Base-by-base conservation (phyloP, 1,140 invertebrate genomes). In the Cecropterus lyciades region DNA sequence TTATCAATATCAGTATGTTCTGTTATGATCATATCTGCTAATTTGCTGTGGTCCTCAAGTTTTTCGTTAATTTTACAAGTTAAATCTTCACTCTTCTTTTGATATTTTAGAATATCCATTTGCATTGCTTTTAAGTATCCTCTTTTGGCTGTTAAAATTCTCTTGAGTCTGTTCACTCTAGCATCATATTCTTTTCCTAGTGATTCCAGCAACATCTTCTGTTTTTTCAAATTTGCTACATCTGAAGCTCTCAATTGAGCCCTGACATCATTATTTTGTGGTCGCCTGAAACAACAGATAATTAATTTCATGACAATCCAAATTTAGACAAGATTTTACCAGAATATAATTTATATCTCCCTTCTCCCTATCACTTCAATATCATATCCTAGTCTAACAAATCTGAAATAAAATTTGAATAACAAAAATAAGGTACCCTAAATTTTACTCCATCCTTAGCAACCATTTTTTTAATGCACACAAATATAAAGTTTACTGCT, bases 81-180 rank as follows among this genome's bases (percentile, higher is more conserved):
- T 30, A 87, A 66, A 46, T 86, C 80, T 59, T 90, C 86, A 82
- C 81, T 90, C 72, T 85, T 91, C 64, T 84, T 90, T 72, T 86
- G 73, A 69, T 91, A 91, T 65, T 91, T 89, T 60, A 83, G 78
- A 48, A 92, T 85, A 60, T 91, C 87, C 75, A 89, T 75, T 72
- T 89, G 85, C 43, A 91, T 69, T 51, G 80, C 85, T 78, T 87
- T 91, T 2, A 91, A 66, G 30, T 91, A 89, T 15, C 85, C 80
- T 73, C 92, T 79, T 81, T 89, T 88, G 10, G 84, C 84, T 46
- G 72, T 65, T 13, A 93, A 55, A 43, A 72, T 80, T 64, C 84
- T 89, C 71, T 92, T 92, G 24, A 92, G 55, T 69, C 69, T 85
- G 10, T 77, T 78, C n/a, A 85, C 84, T 78, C 82, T 84, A n/a